Evolutionary conservation across 2,113 vertebrate genomes (phyloP), one percentile per base, ranked within the genome.

Genomic region (Hyla sarda): DNA sequence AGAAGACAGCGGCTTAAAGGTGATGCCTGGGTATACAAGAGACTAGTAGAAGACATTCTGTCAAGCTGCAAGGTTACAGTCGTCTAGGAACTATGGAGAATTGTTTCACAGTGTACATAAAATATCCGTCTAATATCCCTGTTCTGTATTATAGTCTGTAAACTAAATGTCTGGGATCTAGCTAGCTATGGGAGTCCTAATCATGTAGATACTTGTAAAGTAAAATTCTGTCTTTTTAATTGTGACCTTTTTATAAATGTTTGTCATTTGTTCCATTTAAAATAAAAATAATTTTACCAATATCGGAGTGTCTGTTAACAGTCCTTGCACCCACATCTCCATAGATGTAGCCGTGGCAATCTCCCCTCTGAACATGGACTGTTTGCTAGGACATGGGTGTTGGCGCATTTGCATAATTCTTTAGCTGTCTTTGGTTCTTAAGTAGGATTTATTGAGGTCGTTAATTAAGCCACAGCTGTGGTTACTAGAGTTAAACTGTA

Each of bases 21-120:
- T 8, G 98, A 99, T 13, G 96, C 97, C 48, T 99, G 98, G 97
- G 95, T 98, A 83, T 99, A 99, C 91, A 99, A 99, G 89, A 95
- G 96, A 83, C 94, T 99, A 88, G 93, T 99, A 87, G 98, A 99
- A 90, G 96, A 97, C 88, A 95, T 98, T 87, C 92, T 99, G 11
- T 95, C 95, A 41, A 93, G 94, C 88, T 96, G 93, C 90, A 93
- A 92, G 2, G 90, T 97, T 90, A 90, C 8, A 48, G 84, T 28
- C 58, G n/a, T n/a, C 78, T 62, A 77, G 14, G 9, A 8, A 5
- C 78, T 47, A 6, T 5, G 0, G 8, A 6, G 77, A 4, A 16
- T 21, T 32, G 62, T 69, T 67, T 71, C 5, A 11, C 34, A 1
- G 37, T 65, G 78, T 65, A 62, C 25, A 45, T 81, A 81, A 5